These are phyloP conservation scores for Epinotia brunnichana DNA, from an alignment of 2,888 invertebrate genomes.

Conservation along the genomic window DNA sequence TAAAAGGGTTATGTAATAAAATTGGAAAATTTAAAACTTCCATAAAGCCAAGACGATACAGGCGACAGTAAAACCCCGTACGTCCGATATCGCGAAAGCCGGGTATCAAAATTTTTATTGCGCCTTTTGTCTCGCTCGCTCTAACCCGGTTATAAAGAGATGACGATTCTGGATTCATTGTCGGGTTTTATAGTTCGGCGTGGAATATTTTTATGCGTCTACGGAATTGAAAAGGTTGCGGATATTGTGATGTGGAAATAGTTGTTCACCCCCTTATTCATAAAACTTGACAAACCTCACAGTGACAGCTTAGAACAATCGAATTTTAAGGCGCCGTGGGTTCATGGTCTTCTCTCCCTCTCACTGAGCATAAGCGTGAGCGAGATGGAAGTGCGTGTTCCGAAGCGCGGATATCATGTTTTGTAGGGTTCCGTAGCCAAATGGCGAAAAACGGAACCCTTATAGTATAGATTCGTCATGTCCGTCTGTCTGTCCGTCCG, in stretches of 20 bases:
- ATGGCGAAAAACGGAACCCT: no score
- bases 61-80: conserved; percentile 73
- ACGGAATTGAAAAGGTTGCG: conserved; percentile 51
- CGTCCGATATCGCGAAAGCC: conserved; percentile 79
- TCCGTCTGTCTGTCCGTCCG: no score
- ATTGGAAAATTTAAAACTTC: conserved; percentile 70
- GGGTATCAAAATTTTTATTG: conserved; percentile 82
- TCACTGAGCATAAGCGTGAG: no score
- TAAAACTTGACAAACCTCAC: no score
- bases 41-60: conserved; percentile 74
- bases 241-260: not conserved
- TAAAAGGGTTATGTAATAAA: conserved; percentile 65
- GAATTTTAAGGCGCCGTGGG: no score
- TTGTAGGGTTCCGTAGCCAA: no score
- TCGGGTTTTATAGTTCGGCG: conserved; percentile 79
- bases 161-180: conserved; percentile 81
- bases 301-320: no score
- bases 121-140: conserved; percentile 72
- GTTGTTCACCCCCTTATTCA: no score
- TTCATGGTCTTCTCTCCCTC: no score
- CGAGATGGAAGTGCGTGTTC: no score
- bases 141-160: conserved; percentile 72
- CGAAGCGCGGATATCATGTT: no score
- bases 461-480: no score
- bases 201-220: conserved; percentile 82